These are phyloP conservation scores for Ophraella communa DNA, from an alignment of 2,888 invertebrate species.

Conservation along the genomic window DNA sequence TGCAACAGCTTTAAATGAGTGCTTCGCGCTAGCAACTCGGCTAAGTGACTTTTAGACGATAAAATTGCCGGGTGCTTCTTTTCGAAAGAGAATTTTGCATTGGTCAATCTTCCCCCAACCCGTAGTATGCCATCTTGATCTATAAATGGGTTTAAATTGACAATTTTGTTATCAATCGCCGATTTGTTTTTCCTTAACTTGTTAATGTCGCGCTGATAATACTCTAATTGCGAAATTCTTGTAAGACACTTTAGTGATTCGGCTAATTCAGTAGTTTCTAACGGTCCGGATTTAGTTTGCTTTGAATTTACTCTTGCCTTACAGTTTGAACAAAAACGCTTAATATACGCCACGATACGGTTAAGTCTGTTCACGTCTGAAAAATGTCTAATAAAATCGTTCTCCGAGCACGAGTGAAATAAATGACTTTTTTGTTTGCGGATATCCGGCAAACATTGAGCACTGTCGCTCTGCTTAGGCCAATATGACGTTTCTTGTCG, in stretches of 20 bases:
- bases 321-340: not conserved
- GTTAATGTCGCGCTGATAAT: not conserved
- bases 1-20: not conserved
- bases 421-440: no score
- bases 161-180: not conserved
- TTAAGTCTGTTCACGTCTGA: not conserved
- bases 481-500: not conserved
- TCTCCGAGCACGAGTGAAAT: no score
- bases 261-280: not conserved
- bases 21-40: not conserved
- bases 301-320: not conserved
- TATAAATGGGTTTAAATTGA: not conserved
- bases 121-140: not conserved
- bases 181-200: no score
- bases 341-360: no score
- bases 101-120: not conserved
- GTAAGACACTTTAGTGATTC: not conserved
- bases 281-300: not conserved
- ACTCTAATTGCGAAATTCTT: not conserved
- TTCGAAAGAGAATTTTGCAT: no score
- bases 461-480: not conserved
- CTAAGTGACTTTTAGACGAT: not conserved
- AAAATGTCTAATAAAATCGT: no score
- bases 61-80: not conserved
- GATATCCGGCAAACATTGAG: no score